Conservation (phyloP, 2,888 invertebrate species). For the Spatulosminthurus flaviceps region DNA sequence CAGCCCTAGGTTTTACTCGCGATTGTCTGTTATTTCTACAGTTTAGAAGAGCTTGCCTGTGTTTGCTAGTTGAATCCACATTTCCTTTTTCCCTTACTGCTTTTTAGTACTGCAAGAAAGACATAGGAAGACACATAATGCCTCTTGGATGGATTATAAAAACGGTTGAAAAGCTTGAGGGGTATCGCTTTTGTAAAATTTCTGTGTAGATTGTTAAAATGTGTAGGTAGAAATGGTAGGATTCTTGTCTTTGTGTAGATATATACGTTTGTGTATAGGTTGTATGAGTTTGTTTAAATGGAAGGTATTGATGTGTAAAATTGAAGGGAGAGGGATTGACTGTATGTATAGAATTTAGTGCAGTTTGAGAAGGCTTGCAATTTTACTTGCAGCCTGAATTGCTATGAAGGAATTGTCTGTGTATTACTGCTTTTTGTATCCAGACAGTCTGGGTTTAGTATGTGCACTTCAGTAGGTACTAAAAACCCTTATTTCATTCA, state of each 20-base stretch:
- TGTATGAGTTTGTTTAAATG: background rate
- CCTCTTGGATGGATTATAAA: no score
- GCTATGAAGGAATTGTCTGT: background rate
- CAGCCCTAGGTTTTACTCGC: constrained; percentile 7
- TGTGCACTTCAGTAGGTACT: background rate
- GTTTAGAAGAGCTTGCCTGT: background rate
- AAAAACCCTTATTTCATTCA: background rate
- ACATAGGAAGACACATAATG: no score
- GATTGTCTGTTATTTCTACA: constrained; percentile 3
- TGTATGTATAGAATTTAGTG: background rate
- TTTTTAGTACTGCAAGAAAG: no score
- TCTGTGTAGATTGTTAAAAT: no score
- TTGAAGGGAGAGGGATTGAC: background rate
- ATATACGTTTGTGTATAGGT: no score
- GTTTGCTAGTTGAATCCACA: background rate
- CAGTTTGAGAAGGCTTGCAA: constrained; percentile 9
- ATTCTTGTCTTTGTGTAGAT: no score
- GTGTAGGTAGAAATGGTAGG: no score
- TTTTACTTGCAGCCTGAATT: background rate
- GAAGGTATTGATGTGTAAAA: background rate
- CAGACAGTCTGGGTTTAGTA: no score
- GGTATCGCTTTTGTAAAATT: no score
- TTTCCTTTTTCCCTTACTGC: background rate
- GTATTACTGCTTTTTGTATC: background rate
- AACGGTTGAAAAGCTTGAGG: no score